Conservation (phyloP, 1,140 invertebrate genomes). For the Drosophila rhopaloa region DNA sequence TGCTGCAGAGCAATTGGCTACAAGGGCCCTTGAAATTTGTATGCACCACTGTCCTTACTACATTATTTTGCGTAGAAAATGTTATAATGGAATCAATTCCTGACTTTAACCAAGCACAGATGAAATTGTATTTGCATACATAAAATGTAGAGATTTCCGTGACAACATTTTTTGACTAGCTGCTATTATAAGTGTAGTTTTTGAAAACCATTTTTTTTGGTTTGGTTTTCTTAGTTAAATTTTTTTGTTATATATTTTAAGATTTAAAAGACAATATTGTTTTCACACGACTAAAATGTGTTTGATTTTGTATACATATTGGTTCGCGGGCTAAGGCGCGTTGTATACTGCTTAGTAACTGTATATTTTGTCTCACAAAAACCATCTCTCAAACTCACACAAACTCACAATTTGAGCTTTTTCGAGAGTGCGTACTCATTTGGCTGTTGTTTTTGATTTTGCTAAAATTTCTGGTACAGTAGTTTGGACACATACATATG, state of each 20-base stretch:
- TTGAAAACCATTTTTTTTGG: too few relatives aligned
- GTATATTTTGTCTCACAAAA: conserved; percentile 11
- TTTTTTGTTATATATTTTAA: not conserved
- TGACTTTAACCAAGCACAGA: too few relatives aligned
- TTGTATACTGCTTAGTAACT: conserved; percentile 7
- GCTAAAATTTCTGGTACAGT: conserved; percentile 53
- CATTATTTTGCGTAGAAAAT: too few relatives aligned
- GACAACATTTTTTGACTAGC: too few relatives aligned
- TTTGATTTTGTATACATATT: not conserved
- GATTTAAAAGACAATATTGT: not conserved
- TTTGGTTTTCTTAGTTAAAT: too few relatives aligned
- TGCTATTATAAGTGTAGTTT: too few relatives aligned
- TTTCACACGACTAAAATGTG: not conserved
- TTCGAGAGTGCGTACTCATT: conserved; percentile 48
- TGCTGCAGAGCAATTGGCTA: too few relatives aligned
- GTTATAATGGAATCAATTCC: too few relatives aligned
- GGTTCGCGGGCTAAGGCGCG: not conserved
- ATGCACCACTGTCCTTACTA: too few relatives aligned
- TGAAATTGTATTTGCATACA: too few relatives aligned
- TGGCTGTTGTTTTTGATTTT: conserved; percentile 42
- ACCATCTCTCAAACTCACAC: conserved; percentile 6
- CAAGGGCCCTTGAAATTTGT: too few relatives aligned
- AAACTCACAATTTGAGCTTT: conserved; percentile 39
- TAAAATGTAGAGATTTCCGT: too few relatives aligned
- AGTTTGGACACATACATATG: conserved; percentile 30